phyloP scores from a whole-genome alignment of 2,888 invertebrate genomes.

The Pomacea canaliculata region DNA sequence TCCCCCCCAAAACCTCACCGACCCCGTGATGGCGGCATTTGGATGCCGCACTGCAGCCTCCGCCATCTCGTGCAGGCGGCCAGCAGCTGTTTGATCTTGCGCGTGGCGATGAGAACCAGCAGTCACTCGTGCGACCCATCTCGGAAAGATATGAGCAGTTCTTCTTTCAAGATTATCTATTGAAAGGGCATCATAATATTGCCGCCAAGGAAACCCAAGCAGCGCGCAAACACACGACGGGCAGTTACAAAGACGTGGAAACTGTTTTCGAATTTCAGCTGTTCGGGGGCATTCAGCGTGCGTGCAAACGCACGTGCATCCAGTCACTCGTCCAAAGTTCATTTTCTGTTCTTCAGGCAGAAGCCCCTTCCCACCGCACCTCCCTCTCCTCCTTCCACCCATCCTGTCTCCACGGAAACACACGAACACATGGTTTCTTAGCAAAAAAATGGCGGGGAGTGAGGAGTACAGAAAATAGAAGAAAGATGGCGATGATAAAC shows the following conservation, averaged over 20 bases:
- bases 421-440: no score
- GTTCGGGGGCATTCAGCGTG: constrained; percentile 7
- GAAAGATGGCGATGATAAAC: not conserved
- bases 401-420: no score
- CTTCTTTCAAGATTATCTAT: constrained; percentile 30
- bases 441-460: not conserved
- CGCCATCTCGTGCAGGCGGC: constrained; percentile 2
- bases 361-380: no score
- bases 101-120: constrained; percentile 29
- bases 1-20: no score
- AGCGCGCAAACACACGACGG: constrained; percentile 21
- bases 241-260: constrained; percentile 28
- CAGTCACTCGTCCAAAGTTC: not conserved
- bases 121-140: constrained; percentile 21
- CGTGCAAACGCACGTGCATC: not conserved
- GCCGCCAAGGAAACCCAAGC: constrained; percentile 16
- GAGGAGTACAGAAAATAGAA: not conserved
- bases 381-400: not conserved
- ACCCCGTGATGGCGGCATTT: not conserved
- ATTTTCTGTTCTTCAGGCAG: no score
- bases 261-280: constrained; percentile 32
- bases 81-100: constrained; percentile 25
- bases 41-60: not conserved
- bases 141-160: constrained; percentile 30
- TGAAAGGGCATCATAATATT: constrained; percentile 36